Percentiles rank a stretch among this genome's conserved stretches.
Conservation (phyloP, 2,113 vertebrate species). For the Oreochromis spilurus region DNA sequence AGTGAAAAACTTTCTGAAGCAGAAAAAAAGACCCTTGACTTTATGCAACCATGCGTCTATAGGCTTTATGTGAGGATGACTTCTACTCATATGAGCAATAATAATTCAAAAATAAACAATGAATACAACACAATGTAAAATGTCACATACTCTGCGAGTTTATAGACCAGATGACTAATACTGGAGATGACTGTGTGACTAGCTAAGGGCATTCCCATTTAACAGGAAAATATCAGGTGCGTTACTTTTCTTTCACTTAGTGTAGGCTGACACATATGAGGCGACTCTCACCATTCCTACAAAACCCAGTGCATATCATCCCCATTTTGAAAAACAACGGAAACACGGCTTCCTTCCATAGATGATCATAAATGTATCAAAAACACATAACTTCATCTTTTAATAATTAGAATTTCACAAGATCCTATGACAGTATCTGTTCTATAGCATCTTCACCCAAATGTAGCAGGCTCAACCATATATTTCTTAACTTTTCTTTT, state of each 20-base stretch:
- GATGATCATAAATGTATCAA: constrained; percentile 19
- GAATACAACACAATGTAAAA: constrained; percentile 30
- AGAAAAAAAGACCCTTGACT: constrained; percentile 1
- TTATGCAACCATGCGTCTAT: constrained; percentile 13
- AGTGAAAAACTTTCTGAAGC: not conserved
- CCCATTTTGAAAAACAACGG: constrained; percentile 2
- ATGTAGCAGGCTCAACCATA: not conserved
- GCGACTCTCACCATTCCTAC: not conserved
- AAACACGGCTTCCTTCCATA: constrained; percentile 1
- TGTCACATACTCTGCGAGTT: constrained; percentile 12
- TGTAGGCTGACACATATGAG: constrained; percentile 23
- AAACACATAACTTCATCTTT: not conserved
- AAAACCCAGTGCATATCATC: constrained; percentile 10
- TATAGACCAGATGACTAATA: constrained; percentile 9
- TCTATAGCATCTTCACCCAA: not conserved
- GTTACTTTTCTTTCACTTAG: constrained; percentile 44
- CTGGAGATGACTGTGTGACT: constrained; percentile 14
- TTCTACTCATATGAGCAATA: constrained; percentile 13
- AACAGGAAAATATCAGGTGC: constrained; percentile 19
- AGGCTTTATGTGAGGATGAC: constrained; percentile 29
- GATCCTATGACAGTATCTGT: not conserved
- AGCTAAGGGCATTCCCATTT: constrained; percentile 5
- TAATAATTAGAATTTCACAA: not conserved
- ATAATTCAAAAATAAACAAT: constrained; percentile 16
- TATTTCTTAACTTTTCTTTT: not conserved